These are phyloP conservation scores for Leptoteleia sp. DNA, from an alignment of 1,140 invertebrate species.

Conservation along the genomic window DNA sequence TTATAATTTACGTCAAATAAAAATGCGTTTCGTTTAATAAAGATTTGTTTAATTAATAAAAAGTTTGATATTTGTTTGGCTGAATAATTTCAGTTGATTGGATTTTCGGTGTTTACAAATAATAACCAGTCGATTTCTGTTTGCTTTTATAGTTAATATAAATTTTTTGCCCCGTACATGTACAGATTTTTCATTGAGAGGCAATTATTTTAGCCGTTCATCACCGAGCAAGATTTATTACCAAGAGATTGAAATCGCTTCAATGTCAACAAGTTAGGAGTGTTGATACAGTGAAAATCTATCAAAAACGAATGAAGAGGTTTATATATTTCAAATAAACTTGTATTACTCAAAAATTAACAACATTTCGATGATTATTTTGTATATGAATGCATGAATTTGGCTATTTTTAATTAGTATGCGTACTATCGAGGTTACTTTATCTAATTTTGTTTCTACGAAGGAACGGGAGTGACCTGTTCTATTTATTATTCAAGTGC, in stretches of 20 bases:
- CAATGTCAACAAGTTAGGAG: slow-evolving; percentile 4
- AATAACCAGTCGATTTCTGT: no score
- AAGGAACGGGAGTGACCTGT: no score
- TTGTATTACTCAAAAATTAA: background rate
- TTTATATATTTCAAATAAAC: background rate
- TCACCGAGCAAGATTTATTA: slow-evolving; percentile 4
- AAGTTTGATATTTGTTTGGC: background rate
- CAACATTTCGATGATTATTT: background rate
- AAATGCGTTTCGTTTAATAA: background rate
- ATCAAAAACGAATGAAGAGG: slow-evolving; percentile 4
- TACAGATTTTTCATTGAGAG: no score
- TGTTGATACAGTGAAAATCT: background rate
- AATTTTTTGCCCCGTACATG: no score
- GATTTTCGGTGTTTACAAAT: background rate
- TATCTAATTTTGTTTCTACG: no score
- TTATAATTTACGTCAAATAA: no score
- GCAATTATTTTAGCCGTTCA: background rate
- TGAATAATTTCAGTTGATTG: background rate
- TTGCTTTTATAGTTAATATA: slow-evolving; percentile 1
- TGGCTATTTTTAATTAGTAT: no score
- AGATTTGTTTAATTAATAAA: background rate
- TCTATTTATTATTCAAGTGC: no score
- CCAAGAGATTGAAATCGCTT: slow-evolving; percentile 5
- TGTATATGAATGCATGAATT: no score
- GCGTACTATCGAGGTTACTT: no score